Evolutionary conservation across 2,888 invertebrate genomes (phyloP), one percentile per base, ranked within the genome.

Genomic region (Leptopilina myrica): DNA sequence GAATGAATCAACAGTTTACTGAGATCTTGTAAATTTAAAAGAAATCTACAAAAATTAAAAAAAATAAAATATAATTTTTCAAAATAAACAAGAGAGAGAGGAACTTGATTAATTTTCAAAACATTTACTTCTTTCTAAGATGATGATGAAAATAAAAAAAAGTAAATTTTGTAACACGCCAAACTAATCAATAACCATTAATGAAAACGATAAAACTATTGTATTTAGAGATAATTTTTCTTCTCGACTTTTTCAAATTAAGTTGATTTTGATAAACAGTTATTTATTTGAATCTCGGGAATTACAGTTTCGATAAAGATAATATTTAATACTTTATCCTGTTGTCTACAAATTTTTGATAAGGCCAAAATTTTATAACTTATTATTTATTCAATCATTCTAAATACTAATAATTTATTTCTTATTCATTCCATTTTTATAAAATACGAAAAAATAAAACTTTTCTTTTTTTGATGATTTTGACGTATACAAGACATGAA

Each of bases 181-280:
- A 15, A 20, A 20, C 20, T 62, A 62, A 62, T 62, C 20, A 62
- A 62, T 20, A 62, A 62, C 62, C 62, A 62, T 20, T 62, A 62
- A 62, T 20, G 20, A 62, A 62, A n/a, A 62, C 62, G 62, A 62
- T 62, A 62, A 62, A 62, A 20, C 62, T 62, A 20, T 62, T 62
- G 15, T 62, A 62, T 62, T 20, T 62, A n/a, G 20, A 62, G 62
- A 62, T n/a, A 62, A 20, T 62, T 20, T 62, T 62, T 9, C 62
- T 62, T 9, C 62, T 62, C 20, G 62, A 62, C 20, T 62, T 62
- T 62, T 62, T 62, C 7, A 62, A 62, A 15, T 15, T 59, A 15
- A 59, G 15, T 62, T 62, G 9, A 15, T 62, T 15, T 62, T 26
- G 5, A 62, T 62, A 62, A 15, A 62, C 20, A 62, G n/a, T n/a